Percentiles rank a stretch among this genome's conserved stretches.
phyloP scores from a whole-genome alignment of 1,140 invertebrate genomes.

The Harpegnathos saltator region DNA sequence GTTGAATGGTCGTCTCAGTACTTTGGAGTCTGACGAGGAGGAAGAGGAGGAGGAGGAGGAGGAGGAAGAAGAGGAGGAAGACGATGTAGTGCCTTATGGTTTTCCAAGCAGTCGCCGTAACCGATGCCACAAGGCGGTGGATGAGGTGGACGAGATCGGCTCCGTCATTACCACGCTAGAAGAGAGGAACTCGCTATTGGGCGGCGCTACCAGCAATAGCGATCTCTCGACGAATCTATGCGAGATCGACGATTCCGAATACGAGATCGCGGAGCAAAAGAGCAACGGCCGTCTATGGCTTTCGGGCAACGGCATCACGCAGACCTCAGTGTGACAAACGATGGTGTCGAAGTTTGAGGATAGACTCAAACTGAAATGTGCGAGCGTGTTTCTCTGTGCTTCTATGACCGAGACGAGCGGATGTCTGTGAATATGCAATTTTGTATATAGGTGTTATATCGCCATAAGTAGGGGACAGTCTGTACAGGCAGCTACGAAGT shows the following conservation, averaged over 20 bases:
- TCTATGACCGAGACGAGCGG: constrained; percentile 65
- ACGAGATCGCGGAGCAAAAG: constrained; percentile 87
- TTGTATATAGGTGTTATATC: constrained; percentile 78
- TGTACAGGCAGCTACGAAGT: constrained; percentile 79
- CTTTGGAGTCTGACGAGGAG: constrained; percentile 85
- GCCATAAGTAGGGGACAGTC: constrained; percentile 72
- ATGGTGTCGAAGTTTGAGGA: constrained; percentile 59
- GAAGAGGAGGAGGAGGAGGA: constrained; percentile 83
- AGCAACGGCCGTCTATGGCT: constrained; percentile 85
- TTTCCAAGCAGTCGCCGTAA: constrained; percentile 88
- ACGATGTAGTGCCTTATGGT: constrained; percentile 89
- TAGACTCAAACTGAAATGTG: constrained; percentile 61
- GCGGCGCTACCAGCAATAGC: constrained; percentile 91
- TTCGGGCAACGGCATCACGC: constrained; percentile 85
- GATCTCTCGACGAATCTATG: constrained; percentile 95
- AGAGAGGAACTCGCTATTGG: constrained; percentile 91
- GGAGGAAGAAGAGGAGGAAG: constrained; percentile 85
- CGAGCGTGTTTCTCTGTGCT: constrained; percentile 69
- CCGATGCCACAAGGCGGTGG: constrained; percentile 83
- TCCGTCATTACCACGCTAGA: constrained; percentile 88
- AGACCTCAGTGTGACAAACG: constrained; percentile 87
- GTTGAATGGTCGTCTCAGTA: constrained; percentile 83
- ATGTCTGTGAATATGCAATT: constrained; percentile 79
- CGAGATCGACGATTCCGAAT: constrained; percentile 97
- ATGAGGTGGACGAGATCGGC: constrained; percentile 86